Evolutionary conservation across 1,140 invertebrate genomes (phyloP).

Genomic region (Ptiloglossa arizonensis): DNA sequence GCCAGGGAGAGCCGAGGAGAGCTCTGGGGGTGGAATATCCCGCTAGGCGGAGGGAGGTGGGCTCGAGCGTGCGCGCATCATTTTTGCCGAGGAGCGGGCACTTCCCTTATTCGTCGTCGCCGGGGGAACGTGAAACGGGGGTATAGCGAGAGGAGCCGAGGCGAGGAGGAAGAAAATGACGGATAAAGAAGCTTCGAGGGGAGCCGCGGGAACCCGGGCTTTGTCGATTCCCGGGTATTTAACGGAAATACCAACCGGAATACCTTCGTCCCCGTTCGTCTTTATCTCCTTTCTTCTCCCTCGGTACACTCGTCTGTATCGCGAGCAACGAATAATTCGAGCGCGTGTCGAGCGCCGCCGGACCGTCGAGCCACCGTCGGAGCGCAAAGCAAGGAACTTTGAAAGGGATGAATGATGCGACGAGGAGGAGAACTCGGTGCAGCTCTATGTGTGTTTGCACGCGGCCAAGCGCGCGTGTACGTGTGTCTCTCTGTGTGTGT

Average conservation of each 20-base stretch:
- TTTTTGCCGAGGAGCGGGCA: conserved; percentile 62
- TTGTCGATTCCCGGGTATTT: conserved; percentile 74
- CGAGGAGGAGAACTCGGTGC: background rate
- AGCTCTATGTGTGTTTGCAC: no score
- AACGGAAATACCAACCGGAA: conserved; percentile 73
- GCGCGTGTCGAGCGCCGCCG: conserved; percentile 14
- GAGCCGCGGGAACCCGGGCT: conserved; percentile 66
- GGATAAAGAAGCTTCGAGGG: conserved; percentile 60
- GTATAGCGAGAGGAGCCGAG: conserved; percentile 56
- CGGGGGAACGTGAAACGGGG: conserved; percentile 63
- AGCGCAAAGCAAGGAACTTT: conserved; percentile 9
- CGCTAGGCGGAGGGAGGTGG: conserved; percentile 39
- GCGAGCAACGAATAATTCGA: conserved; percentile 29
- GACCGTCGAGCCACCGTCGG: background rate
- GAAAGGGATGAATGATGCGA: conserved; percentile 1
- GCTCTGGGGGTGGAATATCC: conserved; percentile 2
- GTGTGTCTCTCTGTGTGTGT: no score
- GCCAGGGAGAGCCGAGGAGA: background rate
- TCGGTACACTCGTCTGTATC: conserved; percentile 36
- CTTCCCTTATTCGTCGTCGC: conserved; percentile 68
- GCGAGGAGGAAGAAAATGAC: conserved; percentile 65
- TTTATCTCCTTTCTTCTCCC: conserved; percentile 33
- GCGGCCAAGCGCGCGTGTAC: no score
- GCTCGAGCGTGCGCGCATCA: conserved; percentile 68
- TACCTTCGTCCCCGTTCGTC: conserved; percentile 59